phyloP scores from a whole-genome alignment of 2,113 vertebrate genomes.

The Zeus faber region DNA sequence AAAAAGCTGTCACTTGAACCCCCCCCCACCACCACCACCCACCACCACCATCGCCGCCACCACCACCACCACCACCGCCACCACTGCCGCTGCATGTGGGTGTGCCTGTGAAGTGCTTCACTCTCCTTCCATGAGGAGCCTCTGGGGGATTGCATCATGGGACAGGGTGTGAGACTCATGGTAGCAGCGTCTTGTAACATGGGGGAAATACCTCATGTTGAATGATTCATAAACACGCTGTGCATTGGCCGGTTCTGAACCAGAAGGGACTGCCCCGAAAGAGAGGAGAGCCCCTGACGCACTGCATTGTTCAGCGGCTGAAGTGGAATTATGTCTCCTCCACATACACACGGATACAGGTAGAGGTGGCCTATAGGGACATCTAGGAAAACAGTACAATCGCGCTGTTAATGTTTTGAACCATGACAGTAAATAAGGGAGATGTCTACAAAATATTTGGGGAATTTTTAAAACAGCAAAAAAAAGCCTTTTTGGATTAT shows the following conservation, averaged over 20 bases:
- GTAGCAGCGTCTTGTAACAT: constrained; percentile 59
- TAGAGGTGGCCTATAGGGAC: not conserved
- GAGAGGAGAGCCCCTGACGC: constrained; percentile 11
- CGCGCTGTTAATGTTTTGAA: no score
- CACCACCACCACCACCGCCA: constrained; percentile 48
- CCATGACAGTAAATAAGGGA: no score
- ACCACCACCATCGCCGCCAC: constrained; percentile 45
- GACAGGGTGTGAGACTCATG: constrained; percentile 48
- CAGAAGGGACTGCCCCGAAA: constrained; percentile 18
- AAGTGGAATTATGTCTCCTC: not conserved
- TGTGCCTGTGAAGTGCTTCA: constrained; percentile 63
- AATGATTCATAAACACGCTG: constrained; percentile 65
- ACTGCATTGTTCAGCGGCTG: constrained; percentile 19
- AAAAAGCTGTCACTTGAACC: constrained; percentile 59
- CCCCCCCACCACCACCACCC: constrained; percentile 53
- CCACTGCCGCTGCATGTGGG: no score
- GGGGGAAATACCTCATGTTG: constrained; percentile 63
- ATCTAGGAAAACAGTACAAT: no score
- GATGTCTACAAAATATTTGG: no score
- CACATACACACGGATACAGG: not conserved
- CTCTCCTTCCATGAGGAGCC: constrained; percentile 47
- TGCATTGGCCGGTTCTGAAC: constrained; percentile 29
- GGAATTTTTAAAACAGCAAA: no score
- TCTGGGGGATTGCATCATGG: constrained; percentile 62
- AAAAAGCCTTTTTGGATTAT: no score